These are phyloP conservation scores for Mnemiopsis leidyi DNA, from an alignment of 37 sponge, comb jelly and placozoan species.

Conservation along the genomic window DNA sequence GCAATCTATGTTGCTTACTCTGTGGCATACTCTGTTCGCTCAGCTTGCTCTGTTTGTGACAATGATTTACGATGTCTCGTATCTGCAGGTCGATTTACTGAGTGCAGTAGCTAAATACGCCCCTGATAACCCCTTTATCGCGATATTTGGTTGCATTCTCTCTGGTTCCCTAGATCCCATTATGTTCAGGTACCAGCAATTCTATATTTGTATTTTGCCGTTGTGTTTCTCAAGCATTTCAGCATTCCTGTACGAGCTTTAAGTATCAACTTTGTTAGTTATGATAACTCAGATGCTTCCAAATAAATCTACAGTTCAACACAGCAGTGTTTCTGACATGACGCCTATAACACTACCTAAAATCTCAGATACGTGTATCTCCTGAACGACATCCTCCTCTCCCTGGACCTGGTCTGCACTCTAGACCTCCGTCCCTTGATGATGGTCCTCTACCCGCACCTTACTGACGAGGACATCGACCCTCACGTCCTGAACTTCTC, in stretches of 20 bases:
- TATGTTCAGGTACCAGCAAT: slow-evolving; percentile 7
- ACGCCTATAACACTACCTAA: too few species aligned
- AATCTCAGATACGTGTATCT: slow-evolving; percentile 54
- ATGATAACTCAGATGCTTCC: too few species aligned
- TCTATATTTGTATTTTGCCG: too few species aligned
- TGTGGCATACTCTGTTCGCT: too few species aligned
- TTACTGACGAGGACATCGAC: slow-evolving; percentile 57
- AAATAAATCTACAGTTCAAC: too few species aligned
- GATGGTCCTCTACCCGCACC: slow-evolving; percentile 57
- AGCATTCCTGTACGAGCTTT: too few species aligned
- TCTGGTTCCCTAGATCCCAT: slow-evolving; percentile 12
- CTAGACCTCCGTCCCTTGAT: slow-evolving; percentile 51
- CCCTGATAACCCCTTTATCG: slow-evolving; percentile 36
- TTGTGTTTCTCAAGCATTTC: too few species aligned
- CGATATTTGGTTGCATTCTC: slow-evolving; percentile 42
- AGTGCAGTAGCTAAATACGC: background rate
- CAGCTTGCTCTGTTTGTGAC: too few species aligned
- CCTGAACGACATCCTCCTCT: slow-evolving; percentile 58
- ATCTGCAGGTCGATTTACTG: slow-evolving; percentile 39
- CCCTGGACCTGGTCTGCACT: slow-evolving; percentile 36
- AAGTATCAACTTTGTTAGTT: too few species aligned
- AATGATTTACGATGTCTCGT: too few species aligned
- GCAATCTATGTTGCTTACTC: too few species aligned
- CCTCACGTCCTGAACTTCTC: slow-evolving; percentile 41
- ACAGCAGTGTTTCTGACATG: too few species aligned